A percentile compares a stretch with the other conserved stretches of the same genome.
Conservation (phyloP, 1,140 invertebrate genomes). For the Sesamia nonagrioides region DNA sequence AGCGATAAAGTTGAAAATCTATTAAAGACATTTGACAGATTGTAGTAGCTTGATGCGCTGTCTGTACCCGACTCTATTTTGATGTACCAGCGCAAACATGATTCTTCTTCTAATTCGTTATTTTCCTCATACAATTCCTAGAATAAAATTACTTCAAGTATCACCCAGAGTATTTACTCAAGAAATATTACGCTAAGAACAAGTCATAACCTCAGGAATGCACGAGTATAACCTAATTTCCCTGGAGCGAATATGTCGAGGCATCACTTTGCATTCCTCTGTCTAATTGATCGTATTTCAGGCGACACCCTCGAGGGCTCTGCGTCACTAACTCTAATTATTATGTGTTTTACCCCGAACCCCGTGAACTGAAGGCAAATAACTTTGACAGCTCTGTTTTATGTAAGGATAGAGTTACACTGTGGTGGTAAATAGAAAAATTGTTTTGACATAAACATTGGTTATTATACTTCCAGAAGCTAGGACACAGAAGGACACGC, state of each 20-base stretch:
- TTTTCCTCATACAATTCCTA: not conserved
- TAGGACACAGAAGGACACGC: too few species aligned
- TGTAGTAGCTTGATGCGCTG: too few species aligned
- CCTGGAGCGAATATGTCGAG: slow-evolving; percentile 59
- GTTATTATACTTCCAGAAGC: too few species aligned
- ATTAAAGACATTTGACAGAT: too few species aligned
- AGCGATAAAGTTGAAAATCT: too few species aligned
- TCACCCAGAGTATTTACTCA: slow-evolving; percentile 14
- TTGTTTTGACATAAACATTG: not conserved
- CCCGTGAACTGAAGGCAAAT: slow-evolving; percentile 56
- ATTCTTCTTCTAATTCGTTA: too few species aligned
- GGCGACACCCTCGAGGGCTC: slow-evolving; percentile 56
- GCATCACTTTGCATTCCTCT: slow-evolving; percentile 53
- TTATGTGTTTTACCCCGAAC: slow-evolving; percentile 57
- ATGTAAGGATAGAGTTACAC: slow-evolving; percentile 11
- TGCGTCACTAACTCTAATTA: slow-evolving; percentile 61
- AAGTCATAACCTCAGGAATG: slow-evolving; percentile 30
- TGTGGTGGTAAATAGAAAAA: not conserved
- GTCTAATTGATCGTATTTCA: slow-evolving; percentile 78
- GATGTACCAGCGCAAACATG: too few species aligned
- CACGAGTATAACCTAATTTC: slow-evolving; percentile 67
- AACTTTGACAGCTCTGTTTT: slow-evolving; percentile 42
- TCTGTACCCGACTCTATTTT: too few species aligned
- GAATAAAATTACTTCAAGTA: not conserved
- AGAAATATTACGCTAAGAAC: slow-evolving; percentile 21